A percentile compares a stretch with the other conserved stretches of the same genome.
Evolutionary conservation across 1,140 invertebrate species (phyloP).

Genomic region (Micrasema minimum): DNA sequence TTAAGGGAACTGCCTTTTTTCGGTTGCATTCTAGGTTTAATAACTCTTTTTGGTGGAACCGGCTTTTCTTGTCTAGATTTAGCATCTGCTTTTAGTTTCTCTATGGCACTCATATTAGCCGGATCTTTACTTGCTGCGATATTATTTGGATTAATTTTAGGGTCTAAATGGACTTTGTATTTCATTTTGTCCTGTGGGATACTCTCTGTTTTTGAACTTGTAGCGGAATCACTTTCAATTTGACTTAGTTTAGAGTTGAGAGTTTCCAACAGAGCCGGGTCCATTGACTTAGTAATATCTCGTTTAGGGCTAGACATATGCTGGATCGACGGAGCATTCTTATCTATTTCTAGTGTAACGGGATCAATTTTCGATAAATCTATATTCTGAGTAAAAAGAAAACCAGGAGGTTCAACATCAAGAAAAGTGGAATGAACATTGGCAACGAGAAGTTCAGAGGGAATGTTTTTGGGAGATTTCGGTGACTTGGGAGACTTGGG

Average conservation of each 20-base stretch:
- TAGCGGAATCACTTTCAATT: constrained; percentile 77
- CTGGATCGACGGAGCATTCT: constrained; percentile 69
- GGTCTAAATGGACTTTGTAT: constrained; percentile 66
- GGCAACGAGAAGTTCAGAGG: constrained; percentile 59
- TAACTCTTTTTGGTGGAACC: constrained; percentile 66
- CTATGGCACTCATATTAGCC: constrained; percentile 60
- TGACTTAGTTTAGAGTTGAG: constrained; percentile 77
- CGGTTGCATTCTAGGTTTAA: constrained; percentile 67
- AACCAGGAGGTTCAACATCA: constrained; percentile 67
- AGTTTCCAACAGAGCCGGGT: constrained; percentile 73
- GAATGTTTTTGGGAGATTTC: constrained; percentile 62
- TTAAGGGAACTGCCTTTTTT: constrained; percentile 66
- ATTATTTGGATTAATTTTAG: constrained; percentile 63
- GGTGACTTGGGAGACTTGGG: constrained; percentile 68
- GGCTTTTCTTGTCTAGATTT: constrained; percentile 66
- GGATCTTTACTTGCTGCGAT: constrained; percentile 57
- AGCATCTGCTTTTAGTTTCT: constrained; percentile 66
- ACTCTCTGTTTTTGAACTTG: constrained; percentile 75
- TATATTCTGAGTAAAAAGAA: constrained; percentile 77
- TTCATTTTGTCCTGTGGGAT: constrained; percentile 70
- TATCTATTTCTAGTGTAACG: constrained; percentile 74
- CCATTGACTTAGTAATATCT: constrained; percentile 73
- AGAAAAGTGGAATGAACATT: constrained; percentile 59
- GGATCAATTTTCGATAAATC: constrained; percentile 77
- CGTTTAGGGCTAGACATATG: constrained; percentile 73